Evolutionary conservation across 2,888 invertebrate species (phyloP).

Genomic region (Tenthredo mesomela): DNA sequence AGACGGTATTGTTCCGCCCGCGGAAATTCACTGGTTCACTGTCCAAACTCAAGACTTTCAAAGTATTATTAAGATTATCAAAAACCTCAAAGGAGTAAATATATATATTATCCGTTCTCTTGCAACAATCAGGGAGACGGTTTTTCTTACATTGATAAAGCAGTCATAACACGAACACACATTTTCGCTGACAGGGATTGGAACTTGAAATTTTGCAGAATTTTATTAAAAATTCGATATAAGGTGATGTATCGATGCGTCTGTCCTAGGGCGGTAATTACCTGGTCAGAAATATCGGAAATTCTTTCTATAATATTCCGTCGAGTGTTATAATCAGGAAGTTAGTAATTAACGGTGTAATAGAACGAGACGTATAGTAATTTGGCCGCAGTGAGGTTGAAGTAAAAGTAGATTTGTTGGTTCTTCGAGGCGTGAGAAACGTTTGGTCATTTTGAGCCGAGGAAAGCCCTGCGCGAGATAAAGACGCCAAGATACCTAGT

Average conservation of each 20-base stretch:
- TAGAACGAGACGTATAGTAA: neutral
- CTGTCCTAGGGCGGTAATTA: neutral
- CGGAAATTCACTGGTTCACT: neutral
- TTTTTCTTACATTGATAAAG: neutral
- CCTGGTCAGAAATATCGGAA: neutral
- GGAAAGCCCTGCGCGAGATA: conserved; percentile 57
- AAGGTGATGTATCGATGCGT: no score
- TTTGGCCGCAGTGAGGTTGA: neutral
- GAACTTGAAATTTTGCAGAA: neutral
- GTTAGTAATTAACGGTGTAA: neutral
- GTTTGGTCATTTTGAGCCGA: conserved; percentile 33
- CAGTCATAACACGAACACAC: neutral
- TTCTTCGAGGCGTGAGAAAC: conserved; percentile 56
- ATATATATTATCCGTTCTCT: neutral
- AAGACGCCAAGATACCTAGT: conserved; percentile 40
- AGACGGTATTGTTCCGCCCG: neutral
- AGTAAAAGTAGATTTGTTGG: neutral
- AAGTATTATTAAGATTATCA: neutral
- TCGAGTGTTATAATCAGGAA: neutral
- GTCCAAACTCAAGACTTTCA: neutral
- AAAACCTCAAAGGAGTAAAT: neutral
- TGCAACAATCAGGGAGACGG: neutral
- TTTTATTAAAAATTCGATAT: no score
- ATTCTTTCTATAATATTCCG: neutral
- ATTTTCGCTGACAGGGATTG: neutral